These are phyloP conservation scores for Noctilio leporinus DNA, from an alignment of 2,113 vertebrate species.

Conservation along the genomic window DNA sequence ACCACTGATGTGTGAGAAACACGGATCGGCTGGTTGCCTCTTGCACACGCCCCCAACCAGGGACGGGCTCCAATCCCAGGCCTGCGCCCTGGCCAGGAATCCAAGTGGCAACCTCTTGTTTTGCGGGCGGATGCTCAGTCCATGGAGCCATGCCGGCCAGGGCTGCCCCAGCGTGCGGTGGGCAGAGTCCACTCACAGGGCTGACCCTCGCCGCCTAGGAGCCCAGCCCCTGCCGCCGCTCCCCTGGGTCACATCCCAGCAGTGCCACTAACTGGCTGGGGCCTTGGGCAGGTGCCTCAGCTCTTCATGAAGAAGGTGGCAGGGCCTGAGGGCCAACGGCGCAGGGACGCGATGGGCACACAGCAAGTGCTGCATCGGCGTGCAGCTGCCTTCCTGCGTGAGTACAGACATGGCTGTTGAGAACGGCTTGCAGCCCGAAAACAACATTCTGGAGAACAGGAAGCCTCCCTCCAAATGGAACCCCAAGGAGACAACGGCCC, in stretches of 20 bases:
- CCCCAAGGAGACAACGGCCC: not conserved
- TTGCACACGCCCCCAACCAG: no score
- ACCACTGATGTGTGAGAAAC: no score
- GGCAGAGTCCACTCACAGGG: fast-evolving
- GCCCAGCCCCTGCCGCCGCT: not conserved
- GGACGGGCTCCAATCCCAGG: no score
- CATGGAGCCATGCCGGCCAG: no score
- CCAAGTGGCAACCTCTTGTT: no score
- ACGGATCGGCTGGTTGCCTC: no score
- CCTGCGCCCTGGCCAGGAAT: no score
- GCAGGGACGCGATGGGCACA: fast-evolving
- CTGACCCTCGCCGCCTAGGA: not conserved
- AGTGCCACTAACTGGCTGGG: not conserved
- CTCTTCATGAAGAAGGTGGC: not conserved
- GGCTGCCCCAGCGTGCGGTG: not conserved
- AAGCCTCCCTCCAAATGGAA: not conserved
- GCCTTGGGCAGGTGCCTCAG: not conserved
- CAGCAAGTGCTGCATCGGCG: fast-evolving
- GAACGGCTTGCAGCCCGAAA: not conserved
- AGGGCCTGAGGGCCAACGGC: not conserved
- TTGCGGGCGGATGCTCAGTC: no score
- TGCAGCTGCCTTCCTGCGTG: not conserved
- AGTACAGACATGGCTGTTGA: not conserved
- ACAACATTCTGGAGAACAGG: not conserved
- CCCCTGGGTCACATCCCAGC: no score